Conservation (phyloP, 2,797 vertebrate genomes). For the Melanotaenia pygmaea region DNA sequence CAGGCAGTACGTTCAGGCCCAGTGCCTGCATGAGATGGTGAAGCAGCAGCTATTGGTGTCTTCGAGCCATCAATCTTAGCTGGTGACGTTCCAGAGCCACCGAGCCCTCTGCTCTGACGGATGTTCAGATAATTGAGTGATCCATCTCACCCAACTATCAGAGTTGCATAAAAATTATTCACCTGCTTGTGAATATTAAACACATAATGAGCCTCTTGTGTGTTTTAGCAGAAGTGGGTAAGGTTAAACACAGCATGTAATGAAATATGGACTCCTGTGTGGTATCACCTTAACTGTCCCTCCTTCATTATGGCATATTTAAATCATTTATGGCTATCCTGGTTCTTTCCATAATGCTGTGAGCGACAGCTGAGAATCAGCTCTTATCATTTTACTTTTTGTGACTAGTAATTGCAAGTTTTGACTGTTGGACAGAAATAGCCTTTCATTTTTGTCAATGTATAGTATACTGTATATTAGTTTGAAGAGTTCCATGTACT, state of each 20-base stretch:
- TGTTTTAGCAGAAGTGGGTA: constrained; percentile 89
- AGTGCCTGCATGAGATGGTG: constrained; percentile 94
- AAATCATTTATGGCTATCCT: constrained; percentile 80
- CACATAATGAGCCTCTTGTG: constrained; percentile 94
- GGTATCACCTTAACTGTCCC: constrained; percentile 66
- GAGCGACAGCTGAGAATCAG: constrained; percentile 38
- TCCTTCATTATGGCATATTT: constrained; percentile 62
- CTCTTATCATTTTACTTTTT: not conserved
- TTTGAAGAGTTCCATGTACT: constrained; percentile 14
- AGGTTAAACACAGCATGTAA: constrained; percentile 85
- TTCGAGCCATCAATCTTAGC: constrained; percentile 95
- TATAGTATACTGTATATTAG: constrained; percentile 14
- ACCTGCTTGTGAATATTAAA: constrained; percentile 99
- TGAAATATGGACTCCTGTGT: constrained; percentile 76
- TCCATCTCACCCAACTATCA: constrained; percentile 98
- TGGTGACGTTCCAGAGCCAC: constrained; percentile 91
- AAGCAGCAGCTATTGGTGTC: constrained; percentile 92
- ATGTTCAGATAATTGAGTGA: constrained; percentile 99
- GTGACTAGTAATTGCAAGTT: constrained; percentile 5
- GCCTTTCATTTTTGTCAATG: not conserved
- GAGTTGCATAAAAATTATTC: constrained; percentile 99
- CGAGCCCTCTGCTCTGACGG: constrained; percentile 88
- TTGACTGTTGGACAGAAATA: not conserved
- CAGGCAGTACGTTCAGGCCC: constrained; percentile 93
- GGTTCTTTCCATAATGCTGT: constrained; percentile 68